A percentile compares a stretch with the other conserved stretches of the same genome.
phyloP scores from a whole-genome alignment of 1,140 invertebrate genomes.

The Camponotus vicinus region DNA sequence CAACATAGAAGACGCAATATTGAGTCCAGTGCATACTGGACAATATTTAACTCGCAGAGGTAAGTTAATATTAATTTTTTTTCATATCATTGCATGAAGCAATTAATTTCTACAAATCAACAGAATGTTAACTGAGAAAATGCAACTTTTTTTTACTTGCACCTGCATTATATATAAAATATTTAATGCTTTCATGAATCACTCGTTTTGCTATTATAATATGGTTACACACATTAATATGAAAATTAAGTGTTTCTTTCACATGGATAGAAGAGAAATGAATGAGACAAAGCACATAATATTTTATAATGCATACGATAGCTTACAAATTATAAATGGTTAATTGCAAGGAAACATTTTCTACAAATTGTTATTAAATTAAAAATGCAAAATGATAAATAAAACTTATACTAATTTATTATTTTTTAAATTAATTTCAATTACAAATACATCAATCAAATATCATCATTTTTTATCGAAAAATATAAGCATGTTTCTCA shows the following conservation, averaged over 20 bases:
- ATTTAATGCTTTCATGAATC: neutral
- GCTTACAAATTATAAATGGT: slow-evolving; percentile 17
- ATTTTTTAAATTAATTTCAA: neutral
- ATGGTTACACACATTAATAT: neutral
- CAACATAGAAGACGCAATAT: slow-evolving; percentile 82
- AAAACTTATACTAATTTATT: neutral
- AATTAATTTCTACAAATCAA: neutral
- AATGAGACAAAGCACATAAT: neutral
- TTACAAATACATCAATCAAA: neutral
- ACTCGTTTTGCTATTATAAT: neutral
- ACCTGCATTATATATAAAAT: slow-evolving; percentile 9
- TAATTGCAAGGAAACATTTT: neutral
- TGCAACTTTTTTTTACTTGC: neutral
- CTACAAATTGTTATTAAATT: no score
- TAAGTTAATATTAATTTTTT: slow-evolving; percentile 64
- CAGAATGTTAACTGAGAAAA: neutral
- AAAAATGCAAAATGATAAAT: neutral
- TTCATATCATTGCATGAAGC: slow-evolving; percentile 58
- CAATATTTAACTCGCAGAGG: slow-evolving; percentile 82
- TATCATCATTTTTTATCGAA: neutral
- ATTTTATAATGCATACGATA: neutral
- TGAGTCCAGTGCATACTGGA: slow-evolving; percentile 81
- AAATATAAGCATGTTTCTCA: slow-evolving; percentile 39
- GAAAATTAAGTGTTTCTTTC: neutral
- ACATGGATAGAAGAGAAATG: neutral